Base-by-base conservation (phyloP, 1,140 invertebrate species). In the Lethocerus indicus region DNA sequence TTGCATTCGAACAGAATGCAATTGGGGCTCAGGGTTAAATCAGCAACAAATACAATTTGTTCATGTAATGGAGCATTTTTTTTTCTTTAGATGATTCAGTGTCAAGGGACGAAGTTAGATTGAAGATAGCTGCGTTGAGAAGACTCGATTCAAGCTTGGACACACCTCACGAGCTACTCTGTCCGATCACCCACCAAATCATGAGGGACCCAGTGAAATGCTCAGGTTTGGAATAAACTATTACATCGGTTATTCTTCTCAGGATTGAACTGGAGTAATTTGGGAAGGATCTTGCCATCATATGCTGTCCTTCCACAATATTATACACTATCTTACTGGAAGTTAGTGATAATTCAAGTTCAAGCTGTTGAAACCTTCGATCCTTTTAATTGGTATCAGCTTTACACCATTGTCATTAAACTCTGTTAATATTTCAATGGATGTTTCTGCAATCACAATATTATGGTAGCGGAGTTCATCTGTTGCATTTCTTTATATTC, bases 171-270 rank as follows among this genome's bases (percentile, higher is more conserved):
- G 80, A 86, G 59, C 82, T 77, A 58, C 59, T 82, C n/a, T 87
- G 84, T 65, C 83, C 84, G 12, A 86, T 87, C 20, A 87, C 83
- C 0, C 79, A 82, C 44, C 79, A 85, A 57, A 68, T 87, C 24
- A 85, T 87, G 81, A 71, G 68, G 49, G 78, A 85, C 60, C 83
- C 83, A 14, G 82, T 87, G 4, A 73, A 72, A 25, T 82, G 79
- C 57, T 65, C 72, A 58, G 79, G 78, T 81, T 61, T 59, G n/a
- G n/a, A 9, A 32, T 32, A 32, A n/a, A 32, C 7, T 9, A 32
- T 9, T 32, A n/a, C n/a, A n/a, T n/a, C 29, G 9, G 9, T 9
- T 32, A 32, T 32, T 9, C n/a, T 32, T 32, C 29, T 32, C 7
- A 32, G n/a, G 29, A n/a, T n/a, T 32, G n/a, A 32, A 9, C 7